These are phyloP conservation scores for Chironomus riparius DNA, from an alignment of 2,888 invertebrate genomes.

Conservation along the genomic window DNA sequence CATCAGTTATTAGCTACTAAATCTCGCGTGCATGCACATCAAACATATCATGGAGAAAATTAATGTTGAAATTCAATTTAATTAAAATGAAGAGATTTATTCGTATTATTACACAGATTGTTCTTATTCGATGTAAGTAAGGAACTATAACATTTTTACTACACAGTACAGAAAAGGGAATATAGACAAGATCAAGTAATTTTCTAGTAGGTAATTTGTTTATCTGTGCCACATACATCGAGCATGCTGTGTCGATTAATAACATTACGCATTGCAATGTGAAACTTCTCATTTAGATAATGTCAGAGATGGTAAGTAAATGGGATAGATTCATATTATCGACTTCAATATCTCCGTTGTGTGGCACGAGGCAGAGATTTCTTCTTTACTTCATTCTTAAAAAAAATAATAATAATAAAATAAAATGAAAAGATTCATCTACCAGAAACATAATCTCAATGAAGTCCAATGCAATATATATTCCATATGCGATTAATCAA, in stretches of 20 bases:
- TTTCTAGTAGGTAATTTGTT: slow-evolving; percentile 1
- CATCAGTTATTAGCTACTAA: too few species aligned
- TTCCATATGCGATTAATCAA: slow-evolving; percentile 1
- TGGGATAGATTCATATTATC: neutral
- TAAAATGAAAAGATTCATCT: too few species aligned
- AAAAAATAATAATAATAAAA: too few species aligned
- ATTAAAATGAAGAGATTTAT: too few species aligned
- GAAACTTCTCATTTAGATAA: slow-evolving; percentile 15
- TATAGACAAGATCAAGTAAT: neutral
- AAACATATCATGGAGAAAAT: too few species aligned
- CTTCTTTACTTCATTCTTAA: too few species aligned
- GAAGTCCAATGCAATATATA: neutral
- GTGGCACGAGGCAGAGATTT: neutral
- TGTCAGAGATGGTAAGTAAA: slow-evolving; percentile 1
- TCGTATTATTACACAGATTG: too few species aligned
- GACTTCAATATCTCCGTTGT: neutral
- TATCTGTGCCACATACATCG: slow-evolving; percentile 3
- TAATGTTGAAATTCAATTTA: too few species aligned
- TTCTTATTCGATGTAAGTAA: too few species aligned
- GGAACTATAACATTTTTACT: too few species aligned
- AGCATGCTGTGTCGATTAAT: slow-evolving; percentile 17
- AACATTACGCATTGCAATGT: neutral
- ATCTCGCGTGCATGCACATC: too few species aligned
- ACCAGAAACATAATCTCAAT: neutral
- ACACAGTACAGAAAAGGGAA: neutral